Percentiles rank a stretch among this genome's conserved stretches.
Evolutionary conservation across 1,140 invertebrate genomes (phyloP).

Genomic region (Drosophila lowei): DNA sequence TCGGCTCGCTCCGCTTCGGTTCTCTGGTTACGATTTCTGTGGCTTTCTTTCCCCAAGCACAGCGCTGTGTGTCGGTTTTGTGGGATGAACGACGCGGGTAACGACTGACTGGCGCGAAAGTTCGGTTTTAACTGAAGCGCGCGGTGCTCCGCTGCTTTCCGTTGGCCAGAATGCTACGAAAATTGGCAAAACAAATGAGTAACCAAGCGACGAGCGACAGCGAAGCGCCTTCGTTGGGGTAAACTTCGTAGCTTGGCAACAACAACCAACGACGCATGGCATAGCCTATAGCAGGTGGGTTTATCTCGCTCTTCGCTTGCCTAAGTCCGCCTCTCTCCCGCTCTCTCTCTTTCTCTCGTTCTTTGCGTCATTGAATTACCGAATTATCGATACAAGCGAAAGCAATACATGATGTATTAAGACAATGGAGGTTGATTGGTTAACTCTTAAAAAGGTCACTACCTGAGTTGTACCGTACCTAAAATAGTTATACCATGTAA

Average conservation of each 20-base stretch:
- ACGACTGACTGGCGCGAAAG: conserved; percentile 61
- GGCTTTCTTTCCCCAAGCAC: conserved; percentile 36
- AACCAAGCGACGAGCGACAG: conserved; percentile 66
- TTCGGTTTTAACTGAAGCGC: conserved; percentile 70
- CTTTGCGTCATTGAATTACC: no score
- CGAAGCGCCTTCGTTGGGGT: conserved; percentile 8
- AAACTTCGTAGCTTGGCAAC: conserved; percentile 74
- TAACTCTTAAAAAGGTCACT: no score
- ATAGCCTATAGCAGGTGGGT: no score
- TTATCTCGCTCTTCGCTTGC: no score
- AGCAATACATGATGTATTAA: no score
- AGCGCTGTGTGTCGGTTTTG: conserved; percentile 3
- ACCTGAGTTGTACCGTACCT: no score
- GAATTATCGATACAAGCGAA: no score
- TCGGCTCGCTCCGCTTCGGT: conserved; percentile 17
- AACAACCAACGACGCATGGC: conserved; percentile 45
- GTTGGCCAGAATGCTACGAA: conserved; percentile 59
- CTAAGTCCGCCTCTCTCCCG: no score
- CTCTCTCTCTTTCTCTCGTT: no score
- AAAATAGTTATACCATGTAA: no score
- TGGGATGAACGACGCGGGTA: conserved; percentile 6
- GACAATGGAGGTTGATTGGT: no score
- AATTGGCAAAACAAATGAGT: conserved; percentile 82
- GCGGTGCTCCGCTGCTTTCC: conserved; percentile 1
- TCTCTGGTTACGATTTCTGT: conserved; percentile 25